These are phyloP conservation scores for Corydoras sp. DNA, from an alignment of 2,113 vertebrate species.

Conservation along the genomic window DNA sequence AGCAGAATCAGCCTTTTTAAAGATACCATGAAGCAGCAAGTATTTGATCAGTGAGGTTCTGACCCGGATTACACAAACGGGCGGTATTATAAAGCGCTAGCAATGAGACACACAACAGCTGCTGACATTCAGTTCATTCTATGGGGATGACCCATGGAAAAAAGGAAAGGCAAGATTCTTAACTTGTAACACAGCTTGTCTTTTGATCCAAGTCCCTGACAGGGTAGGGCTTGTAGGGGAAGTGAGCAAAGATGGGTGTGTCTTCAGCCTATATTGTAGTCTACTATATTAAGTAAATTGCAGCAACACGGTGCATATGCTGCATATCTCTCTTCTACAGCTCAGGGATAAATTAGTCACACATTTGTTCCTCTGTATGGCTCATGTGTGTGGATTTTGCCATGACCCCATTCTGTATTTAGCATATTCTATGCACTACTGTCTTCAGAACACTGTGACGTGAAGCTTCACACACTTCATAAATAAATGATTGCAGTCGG, in stretches of 20 bases:
- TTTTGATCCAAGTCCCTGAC: constrained; percentile 12
- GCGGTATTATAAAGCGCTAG: no score
- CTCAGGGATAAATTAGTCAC: constrained; percentile 30
- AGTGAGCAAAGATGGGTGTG: constrained; percentile 41
- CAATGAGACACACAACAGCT: neutral
- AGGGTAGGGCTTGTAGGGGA: constrained; percentile 16
- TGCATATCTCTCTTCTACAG: constrained; percentile 21
- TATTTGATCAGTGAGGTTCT: no score
- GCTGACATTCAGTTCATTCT: neutral
- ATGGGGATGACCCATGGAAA: constrained; percentile 45
- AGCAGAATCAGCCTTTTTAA: no score
- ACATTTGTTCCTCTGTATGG: constrained; percentile 37
- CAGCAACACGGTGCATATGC: constrained; percentile 20
- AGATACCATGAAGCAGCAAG: no score
- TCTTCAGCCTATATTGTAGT: constrained; percentile 19
- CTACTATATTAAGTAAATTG: constrained; percentile 40
- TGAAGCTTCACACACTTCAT: neutral
- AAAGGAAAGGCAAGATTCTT: constrained; percentile 65
- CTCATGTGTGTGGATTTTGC: constrained; percentile 18
- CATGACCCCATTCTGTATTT: constrained; percentile 40
- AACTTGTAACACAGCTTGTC: constrained; percentile 49
- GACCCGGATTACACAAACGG: no score
- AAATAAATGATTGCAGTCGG: neutral
- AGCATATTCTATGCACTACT: constrained; percentile 20
- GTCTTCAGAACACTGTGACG: neutral